Evolutionary conservation across 37 sponge, comb jelly and placozoan species (phyloP), one percentile per base, ranked within the genome.

Genomic region (Axinella damicornis): DNA sequence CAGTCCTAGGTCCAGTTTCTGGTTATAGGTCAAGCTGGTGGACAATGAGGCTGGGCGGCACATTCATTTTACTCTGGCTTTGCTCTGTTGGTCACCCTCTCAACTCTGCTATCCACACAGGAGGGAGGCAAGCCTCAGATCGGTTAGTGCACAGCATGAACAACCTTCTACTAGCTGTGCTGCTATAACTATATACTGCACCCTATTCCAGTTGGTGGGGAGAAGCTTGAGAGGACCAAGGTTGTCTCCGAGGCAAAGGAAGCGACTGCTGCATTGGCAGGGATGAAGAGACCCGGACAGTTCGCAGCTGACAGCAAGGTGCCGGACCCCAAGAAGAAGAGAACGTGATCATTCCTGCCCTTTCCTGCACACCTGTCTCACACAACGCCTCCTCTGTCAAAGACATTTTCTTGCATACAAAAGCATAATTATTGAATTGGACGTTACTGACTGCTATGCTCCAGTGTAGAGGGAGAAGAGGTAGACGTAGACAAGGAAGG

Each of bases 381-480:
- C 15, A 20, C 21, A 2, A 67, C 31, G 4, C 33, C 15, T 31
- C 37, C n/a, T n/a, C 33, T 69, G 15, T 21, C 5, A 9, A 69
- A 14, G 6, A 62, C 17, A 22, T 22, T 24, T 64, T n/a, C 27
- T n/a, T 12, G n/a, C 21, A 64, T 12, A 30, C 31, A 2, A 32
- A 67, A 46, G 9, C 46, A 4, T 12, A 4, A 46, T 46, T 46
- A 81, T 69, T 19, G 57, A 64, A 5, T 57, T 28, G n/a, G n/a
- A 5, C 20, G 67, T 52, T 0, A 16, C 0, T 15, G 38, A 37
- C 57, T 71, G 37, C 81, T 68, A 95, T 36, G 86, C 96, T 37
- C 97, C 97, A 71, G 91, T 91, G 63, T 91, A 91, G 40, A 96
- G 75, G 13, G 97, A 96, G 33, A 93, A 77, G 80, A 96, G 88